phyloP scores from a whole-genome alignment of 2,113 vertebrate species.

The Dinomys branickii region DNA sequence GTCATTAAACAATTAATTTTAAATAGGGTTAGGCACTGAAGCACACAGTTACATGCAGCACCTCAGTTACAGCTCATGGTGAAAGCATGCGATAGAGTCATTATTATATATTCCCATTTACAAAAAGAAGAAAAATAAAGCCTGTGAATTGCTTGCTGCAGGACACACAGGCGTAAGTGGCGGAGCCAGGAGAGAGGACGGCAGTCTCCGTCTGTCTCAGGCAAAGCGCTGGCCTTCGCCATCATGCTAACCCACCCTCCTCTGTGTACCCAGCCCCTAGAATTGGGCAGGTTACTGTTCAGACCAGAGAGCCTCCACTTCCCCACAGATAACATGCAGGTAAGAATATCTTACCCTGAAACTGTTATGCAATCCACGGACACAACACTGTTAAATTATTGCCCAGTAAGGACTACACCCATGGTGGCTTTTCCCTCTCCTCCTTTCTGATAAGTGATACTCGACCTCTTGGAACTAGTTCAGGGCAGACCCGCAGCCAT shows the following conservation, averaged over 20 bases:
- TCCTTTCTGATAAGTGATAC: no score
- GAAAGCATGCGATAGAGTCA: not conserved
- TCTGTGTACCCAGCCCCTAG: not conserved
- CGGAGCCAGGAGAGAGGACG: not conserved
- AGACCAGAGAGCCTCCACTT: not conserved
- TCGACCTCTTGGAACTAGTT: no score
- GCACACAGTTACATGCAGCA: no score
- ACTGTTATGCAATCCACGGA: not conserved
- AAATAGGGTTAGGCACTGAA: not conserved
- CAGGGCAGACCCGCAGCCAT: no score
- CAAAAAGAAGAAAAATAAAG: constrained; percentile 36
- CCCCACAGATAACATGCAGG: not conserved
- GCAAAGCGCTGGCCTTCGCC: not conserved
- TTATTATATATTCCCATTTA: not conserved
- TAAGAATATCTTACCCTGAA: not conserved
- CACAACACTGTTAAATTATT: not conserved
- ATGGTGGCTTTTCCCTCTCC: not conserved
- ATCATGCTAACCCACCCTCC: not conserved
- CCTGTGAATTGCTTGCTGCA: not conserved
- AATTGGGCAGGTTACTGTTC: not conserved
- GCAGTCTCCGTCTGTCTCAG: not conserved
- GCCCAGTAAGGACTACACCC: not conserved
- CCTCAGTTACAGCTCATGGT: no score
- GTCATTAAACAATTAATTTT: constrained; percentile 22
- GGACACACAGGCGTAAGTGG: not conserved